Evolutionary conservation across 1,140 invertebrate genomes (phyloP).

Genomic region (Orius insidiosus): DNA sequence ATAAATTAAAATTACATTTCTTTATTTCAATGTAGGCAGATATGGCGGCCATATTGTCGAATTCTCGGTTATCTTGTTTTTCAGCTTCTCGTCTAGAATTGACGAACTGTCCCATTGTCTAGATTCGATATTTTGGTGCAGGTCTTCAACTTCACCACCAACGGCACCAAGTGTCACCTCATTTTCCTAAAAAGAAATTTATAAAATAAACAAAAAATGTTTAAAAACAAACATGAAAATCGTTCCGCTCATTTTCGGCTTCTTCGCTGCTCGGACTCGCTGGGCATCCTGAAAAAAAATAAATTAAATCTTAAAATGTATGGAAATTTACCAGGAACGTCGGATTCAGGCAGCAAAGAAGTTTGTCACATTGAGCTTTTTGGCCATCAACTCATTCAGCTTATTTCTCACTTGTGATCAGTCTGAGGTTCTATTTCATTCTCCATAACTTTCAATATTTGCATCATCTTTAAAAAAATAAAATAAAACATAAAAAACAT

Average conservation of each 20-base stretch:
- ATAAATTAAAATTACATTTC: constrained; percentile 13
- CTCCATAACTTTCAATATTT: no score
- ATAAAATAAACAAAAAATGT: no score
- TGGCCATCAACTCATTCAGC: constrained; percentile 11
- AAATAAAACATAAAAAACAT: background rate
- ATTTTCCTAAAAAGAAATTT: no score
- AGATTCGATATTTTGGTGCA: no score
- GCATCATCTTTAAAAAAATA: background rate
- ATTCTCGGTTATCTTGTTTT: constrained; percentile 15
- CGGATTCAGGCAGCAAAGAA: constrained; percentile 13
- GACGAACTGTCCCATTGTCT: no score
- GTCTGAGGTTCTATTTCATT: no score
- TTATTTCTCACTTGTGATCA: constrained; percentile 11
- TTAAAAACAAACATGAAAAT: no score
- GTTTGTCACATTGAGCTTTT: constrained; percentile 14
- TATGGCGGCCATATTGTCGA: background rate
- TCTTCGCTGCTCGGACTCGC: constrained; percentile 15
- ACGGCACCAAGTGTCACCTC: no score
- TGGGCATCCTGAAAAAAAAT: constrained; percentile 9
- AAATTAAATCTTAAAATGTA: constrained; percentile 1
- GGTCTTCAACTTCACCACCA: no score
- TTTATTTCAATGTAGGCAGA: constrained; percentile 11
- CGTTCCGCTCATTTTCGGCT: background rate
- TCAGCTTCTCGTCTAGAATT: constrained; percentile 3
- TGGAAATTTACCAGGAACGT: constrained; percentile 3